Conservation (phyloP, 2,797 vertebrate genomes). For the Thalassophryne amazonica region DNA sequence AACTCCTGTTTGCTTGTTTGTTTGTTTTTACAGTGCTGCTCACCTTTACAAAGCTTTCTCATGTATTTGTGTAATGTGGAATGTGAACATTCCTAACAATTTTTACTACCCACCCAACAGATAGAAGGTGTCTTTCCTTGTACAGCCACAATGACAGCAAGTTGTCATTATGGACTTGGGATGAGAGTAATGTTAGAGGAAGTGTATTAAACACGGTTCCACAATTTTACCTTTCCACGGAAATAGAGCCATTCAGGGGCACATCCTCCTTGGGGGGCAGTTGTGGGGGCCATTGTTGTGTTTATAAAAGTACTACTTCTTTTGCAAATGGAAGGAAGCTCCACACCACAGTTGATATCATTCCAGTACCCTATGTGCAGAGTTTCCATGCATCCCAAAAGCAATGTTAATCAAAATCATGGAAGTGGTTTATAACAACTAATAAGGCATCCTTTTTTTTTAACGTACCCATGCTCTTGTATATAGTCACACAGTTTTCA, state of each 20-base stretch:
- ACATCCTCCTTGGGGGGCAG: conserved; percentile 79
- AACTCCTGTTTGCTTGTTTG: too few species aligned
- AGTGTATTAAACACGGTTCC: not conserved
- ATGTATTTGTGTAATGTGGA: too few species aligned
- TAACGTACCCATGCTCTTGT: conserved; percentile 84
- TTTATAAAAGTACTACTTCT: conserved; percentile 82
- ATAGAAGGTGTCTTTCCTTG: too few species aligned
- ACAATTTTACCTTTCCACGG: conserved; percentile 81
- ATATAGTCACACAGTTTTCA: conserved; percentile 94
- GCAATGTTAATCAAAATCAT: too few species aligned
- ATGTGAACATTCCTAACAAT: too few species aligned
- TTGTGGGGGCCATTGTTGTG: conserved; percentile 78
- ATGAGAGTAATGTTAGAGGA: not conserved
- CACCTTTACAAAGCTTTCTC: too few species aligned
- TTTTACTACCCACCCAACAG: too few species aligned
- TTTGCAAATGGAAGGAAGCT: conserved; percentile 89
- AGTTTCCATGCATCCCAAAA: not conserved
- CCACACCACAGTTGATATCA: conserved; percentile 91
- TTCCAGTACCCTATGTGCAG: conserved; percentile 84
- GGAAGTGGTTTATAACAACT: too few species aligned
- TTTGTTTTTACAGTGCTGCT: too few species aligned
- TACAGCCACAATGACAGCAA: too few species aligned
- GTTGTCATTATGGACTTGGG: too few species aligned
- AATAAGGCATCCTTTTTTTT: not conserved
- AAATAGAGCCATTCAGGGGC: conserved; percentile 83